phyloP scores from a whole-genome alignment of 2,888 invertebrate species.

The Philhelius pedissequus region DNA sequence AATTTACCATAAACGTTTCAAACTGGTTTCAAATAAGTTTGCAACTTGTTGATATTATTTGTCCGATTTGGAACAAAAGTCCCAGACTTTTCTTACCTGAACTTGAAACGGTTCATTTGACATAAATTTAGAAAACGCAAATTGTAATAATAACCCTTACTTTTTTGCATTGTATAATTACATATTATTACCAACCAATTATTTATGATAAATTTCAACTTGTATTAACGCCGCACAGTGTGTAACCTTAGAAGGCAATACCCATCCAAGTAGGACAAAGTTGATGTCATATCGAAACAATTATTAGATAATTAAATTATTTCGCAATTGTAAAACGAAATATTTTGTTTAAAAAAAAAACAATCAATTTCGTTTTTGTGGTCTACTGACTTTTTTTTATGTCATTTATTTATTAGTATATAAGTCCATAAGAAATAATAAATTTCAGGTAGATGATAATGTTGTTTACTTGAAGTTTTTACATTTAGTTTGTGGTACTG shows the following conservation, averaged over 20 bases:
- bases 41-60: too few species aligned
- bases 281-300: not conserved
- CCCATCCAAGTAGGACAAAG: not conserved
- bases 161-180: not conserved
- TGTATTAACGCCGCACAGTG: not conserved
- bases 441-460: too few species aligned
- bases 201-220: not conserved
- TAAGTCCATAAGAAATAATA: too few species aligned
- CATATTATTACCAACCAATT: not conserved
- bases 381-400: not conserved
- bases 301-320: conserved; percentile 11
- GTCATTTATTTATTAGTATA: not conserved
- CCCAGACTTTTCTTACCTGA: too few species aligned
- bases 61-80: too few species aligned
- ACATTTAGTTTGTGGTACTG: too few species aligned
- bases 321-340: not conserved
- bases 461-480: too few species aligned
- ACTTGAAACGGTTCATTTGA: not conserved
- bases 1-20: too few species aligned
- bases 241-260: not conserved
- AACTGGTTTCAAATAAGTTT: too few species aligned
- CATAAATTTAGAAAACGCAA: not conserved
- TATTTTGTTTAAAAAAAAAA: not conserved
- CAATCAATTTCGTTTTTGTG: not conserved
- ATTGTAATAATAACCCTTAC: not conserved